Percentiles rank a stretch among this genome's conserved stretches.
Conservation (phyloP, 35 echinoderm and acorn worm species). For the Apostichopus californicus region DNA sequence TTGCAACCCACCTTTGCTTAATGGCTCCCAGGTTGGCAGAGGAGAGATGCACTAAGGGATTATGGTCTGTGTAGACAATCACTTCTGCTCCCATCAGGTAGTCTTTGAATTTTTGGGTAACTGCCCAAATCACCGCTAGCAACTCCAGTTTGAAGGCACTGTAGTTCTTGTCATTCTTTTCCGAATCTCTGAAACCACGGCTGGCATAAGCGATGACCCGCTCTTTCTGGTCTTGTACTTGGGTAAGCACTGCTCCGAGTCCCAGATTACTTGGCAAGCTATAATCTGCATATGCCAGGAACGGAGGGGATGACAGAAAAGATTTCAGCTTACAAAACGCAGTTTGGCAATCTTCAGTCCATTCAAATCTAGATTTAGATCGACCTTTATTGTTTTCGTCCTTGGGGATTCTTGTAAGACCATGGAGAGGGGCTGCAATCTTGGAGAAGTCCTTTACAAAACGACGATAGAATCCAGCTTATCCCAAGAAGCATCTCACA, state of each 20-base stretch:
- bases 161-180: constrained; percentile 68
- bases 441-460: constrained; percentile 46
- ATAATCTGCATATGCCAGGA: constrained; percentile 57
- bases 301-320: constrained; percentile 40
- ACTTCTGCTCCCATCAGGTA: constrained; percentile 56
- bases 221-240: constrained; percentile 48
- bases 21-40: constrained; percentile 9
- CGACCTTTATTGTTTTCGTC: too few species aligned
- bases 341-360: too few species aligned
- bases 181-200: constrained; percentile 32
- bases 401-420: not conserved
- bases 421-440: constrained; percentile 37
- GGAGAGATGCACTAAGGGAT: constrained; percentile 56
- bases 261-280: constrained; percentile 41
- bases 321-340: constrained; percentile 37
- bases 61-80: constrained; percentile 70
- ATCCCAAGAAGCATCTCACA: not conserved
- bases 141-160: constrained; percentile 76
- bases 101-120: constrained; percentile 71
- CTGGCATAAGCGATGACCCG: constrained; percentile 75
- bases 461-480: constrained; percentile 12
- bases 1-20: constrained; percentile 51
- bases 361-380: too few species aligned
- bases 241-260: constrained; percentile 64
- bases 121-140: constrained; percentile 69